phyloP scores from a whole-genome alignment of 2,797 vertebrate species.

The Jordanella pulchra region DNA sequence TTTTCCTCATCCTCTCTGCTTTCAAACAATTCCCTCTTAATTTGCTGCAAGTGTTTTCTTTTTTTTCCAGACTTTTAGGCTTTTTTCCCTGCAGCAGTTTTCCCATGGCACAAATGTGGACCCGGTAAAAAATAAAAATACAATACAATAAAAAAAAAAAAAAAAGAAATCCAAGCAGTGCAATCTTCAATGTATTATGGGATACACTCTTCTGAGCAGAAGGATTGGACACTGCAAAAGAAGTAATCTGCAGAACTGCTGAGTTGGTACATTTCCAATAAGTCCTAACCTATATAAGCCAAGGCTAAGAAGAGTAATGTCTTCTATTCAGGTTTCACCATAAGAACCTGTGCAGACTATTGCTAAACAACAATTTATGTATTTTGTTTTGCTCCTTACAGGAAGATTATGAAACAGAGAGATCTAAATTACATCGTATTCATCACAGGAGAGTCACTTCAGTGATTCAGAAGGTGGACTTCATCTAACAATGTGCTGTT shows the following conservation, averaged over 20 bases:
- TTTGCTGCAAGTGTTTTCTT: neutral
- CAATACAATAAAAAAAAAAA: conserved; percentile 17
- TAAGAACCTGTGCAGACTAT: conserved; percentile 27
- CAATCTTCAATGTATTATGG: conserved; percentile 31
- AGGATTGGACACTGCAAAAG: conserved; percentile 41
- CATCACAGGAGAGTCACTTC: neutral
- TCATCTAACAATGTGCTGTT: neutral
- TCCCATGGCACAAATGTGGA: neutral
- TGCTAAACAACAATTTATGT: conserved; percentile 36
- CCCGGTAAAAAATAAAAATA: conserved; percentile 9
- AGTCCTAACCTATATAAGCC: conserved; percentile 47
- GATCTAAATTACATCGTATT: neutral
- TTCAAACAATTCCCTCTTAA: conserved; percentile 9
- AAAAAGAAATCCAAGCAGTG: conserved; percentile 8
- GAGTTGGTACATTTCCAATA: conserved; percentile 40
- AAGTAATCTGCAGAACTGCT: conserved; percentile 60
- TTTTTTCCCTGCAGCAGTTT: neutral
- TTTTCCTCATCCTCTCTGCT: conserved; percentile 7
- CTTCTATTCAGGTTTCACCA: conserved; percentile 53
- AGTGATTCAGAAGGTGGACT: neutral
- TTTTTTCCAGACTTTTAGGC: neutral
- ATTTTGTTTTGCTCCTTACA: conserved; percentile 8
- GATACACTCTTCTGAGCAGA: conserved; percentile 41
- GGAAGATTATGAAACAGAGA: neutral
- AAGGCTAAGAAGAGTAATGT: conserved; percentile 59